These are phyloP conservation scores for Coptodon rendalli DNA, from an alignment of 2,113 vertebrate genomes.

Conservation along the genomic window DNA sequence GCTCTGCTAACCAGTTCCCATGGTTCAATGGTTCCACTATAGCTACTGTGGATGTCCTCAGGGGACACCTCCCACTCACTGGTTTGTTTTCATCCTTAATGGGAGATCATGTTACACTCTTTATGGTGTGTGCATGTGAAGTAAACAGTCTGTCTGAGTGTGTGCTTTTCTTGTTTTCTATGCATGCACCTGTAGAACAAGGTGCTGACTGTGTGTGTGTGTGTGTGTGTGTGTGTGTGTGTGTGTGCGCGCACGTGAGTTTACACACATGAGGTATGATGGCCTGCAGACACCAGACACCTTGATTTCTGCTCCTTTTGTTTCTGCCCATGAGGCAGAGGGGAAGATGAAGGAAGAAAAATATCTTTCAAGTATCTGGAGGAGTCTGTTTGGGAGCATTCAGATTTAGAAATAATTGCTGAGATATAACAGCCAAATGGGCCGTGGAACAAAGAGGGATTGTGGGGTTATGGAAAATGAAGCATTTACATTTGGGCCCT, in stretches of 20 bases:
- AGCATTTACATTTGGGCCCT: conserved; percentile 50
- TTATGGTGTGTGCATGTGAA: conserved; percentile 36
- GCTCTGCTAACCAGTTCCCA: conserved; percentile 61
- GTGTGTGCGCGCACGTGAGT: background rate
- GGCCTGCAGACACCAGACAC: conserved; percentile 45
- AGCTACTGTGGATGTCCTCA: conserved; percentile 46
- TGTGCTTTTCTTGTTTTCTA: background rate
- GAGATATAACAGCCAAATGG: conserved; percentile 61
- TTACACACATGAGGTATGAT: background rate
- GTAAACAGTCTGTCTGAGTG: conserved; percentile 33
- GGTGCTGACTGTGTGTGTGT: background rate
- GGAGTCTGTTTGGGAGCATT: conserved; percentile 49
- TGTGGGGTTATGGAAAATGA: conserved; percentile 55
- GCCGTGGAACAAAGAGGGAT: conserved; percentile 59
- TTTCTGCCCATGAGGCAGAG: conserved; percentile 51
- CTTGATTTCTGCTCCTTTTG: conserved; percentile 34
- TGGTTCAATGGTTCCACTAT: conserved; percentile 61
- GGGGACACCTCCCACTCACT: conserved; percentile 67
- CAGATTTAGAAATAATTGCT: conserved; percentile 66
- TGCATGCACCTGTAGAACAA: conserved; percentile 31
- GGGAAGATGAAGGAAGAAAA: conserved; percentile 47
- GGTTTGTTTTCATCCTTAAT: conserved; percentile 71
- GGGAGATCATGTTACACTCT: conserved; percentile 63
- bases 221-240: background rate
- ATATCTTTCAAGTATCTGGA: conserved; percentile 40